phyloP scores from a whole-genome alignment of 37 sponge, comb jelly and placozoan species.

The Agelas oroides region DNA sequence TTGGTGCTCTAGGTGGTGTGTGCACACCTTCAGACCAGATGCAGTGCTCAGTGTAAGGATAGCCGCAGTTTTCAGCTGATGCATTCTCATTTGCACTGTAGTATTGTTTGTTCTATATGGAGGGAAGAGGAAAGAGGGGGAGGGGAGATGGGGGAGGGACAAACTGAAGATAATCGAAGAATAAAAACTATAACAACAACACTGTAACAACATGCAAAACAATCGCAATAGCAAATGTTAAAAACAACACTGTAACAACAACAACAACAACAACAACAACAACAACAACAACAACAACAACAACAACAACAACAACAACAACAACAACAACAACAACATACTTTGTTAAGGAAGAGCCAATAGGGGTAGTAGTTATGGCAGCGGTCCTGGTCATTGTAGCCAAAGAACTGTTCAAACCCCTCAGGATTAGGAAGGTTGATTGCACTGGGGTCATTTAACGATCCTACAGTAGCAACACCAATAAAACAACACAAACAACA shows the following conservation, averaged over 20 bases:
- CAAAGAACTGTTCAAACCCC: constrained; percentile 50
- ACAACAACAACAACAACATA: background rate
- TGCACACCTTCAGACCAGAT: constrained; percentile 48
- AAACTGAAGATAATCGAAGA: no score
- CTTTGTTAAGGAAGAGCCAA: constrained; percentile 18
- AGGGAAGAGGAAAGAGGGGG: no score
- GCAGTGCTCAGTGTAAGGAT: constrained; percentile 40
- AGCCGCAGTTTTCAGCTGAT: constrained; percentile 41
- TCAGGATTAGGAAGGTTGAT: constrained; percentile 26
- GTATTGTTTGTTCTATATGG: background rate
- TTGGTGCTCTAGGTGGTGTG: no score
- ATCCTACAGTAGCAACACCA: background rate
- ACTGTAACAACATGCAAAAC: no score
- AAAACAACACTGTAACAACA: no score
- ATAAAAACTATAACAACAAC: no score
- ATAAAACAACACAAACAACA: no score
- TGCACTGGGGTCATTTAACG: background rate
- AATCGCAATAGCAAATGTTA: no score
- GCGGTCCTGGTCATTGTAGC: constrained; percentile 54
- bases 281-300: no score
- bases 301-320: no score
- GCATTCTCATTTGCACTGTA: constrained; percentile 40
- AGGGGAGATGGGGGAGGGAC: no score
- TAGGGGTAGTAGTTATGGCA: constrained; percentile 55
- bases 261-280: no score